Evolutionary conservation across 2,113 vertebrate genomes (phyloP).

Genomic region (Spheniscus mendiculus): DNA sequence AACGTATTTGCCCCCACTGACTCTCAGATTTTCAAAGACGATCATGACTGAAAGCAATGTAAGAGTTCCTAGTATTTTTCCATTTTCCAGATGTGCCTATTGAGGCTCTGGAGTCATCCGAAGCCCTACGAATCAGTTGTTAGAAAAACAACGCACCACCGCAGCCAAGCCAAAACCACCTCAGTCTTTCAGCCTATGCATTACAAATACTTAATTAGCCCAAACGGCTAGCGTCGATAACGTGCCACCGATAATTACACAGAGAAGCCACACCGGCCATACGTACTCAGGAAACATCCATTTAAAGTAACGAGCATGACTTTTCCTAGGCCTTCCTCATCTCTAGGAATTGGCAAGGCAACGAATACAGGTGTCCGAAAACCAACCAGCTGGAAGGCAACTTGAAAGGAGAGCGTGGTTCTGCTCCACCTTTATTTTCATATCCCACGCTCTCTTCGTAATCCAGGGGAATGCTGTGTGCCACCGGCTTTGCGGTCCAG

Average conservation of each 20-base stretch:
- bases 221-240: not conserved
- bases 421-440: not conserved
- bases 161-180: not conserved
- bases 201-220: not conserved
- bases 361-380: not conserved
- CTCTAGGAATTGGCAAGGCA: not conserved
- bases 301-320: not conserved
- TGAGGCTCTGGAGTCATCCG: not conserved
- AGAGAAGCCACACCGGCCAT: not conserved
- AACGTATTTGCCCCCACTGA: not conserved
- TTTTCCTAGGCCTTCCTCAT: not conserved
- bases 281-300: not conserved
- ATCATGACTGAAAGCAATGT: not conserved
- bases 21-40: not conserved
- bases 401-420: not conserved
- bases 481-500: rapidly evolving
- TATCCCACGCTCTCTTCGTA: rapidly evolving
- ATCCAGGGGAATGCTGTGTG: not conserved
- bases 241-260: not conserved
- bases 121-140: not conserved
- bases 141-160: not conserved
- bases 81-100: not conserved
- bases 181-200: not conserved
- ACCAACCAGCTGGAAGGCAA: not conserved
- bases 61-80: not conserved